Evolutionary conservation across 2,797 vertebrate species (phyloP), one percentile per base, ranked within the genome.

Genomic region (Triplophysa bombifrons): DNA sequence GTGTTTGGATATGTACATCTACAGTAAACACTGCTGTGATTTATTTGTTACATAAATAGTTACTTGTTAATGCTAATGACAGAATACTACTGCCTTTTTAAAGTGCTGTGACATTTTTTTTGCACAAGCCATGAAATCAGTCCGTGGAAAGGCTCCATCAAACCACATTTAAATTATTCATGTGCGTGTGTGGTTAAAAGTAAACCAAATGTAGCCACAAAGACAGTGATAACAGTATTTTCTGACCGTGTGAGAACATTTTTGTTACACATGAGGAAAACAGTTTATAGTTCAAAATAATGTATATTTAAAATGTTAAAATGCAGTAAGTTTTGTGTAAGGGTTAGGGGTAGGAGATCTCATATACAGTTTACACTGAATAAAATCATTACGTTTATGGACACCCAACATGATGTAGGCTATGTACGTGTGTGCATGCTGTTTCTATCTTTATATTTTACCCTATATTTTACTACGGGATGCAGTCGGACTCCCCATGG

Each of bases 401-500:
- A 41, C 9, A 41, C 38, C 5, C 38, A 38, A 41, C 38, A 41
- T 5, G 4, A 41, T 46, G 2, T 46, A 12, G 12, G 11, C 9
- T 12, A 11, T 73, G 71, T 69, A 56, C n/a, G 67, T 46, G 63
- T 41, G 16, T 13, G 56, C 56, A 25, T 74, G 71, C 34, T 67
- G 55, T 61, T 73, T 80, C 20, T 73, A 22, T 22, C 22, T 22
- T 22, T 22, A 22, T 22, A 22, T 22, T 22, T 22, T 22, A 79
- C 14, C 46, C 20, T 61, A 4, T 53, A 38, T 38, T 77, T 87
- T 78, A 80, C 84, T 79, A 86, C 16, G n/a, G 77, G 80, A 86
- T 81, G 80, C 82, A 70, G 88, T 30, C 30, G 4, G 30, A 30
- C 30, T 90, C 83, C 80, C 89, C 87, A 90, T 89, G 88, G 90